phyloP scores from a whole-genome alignment of 2,797 vertebrate genomes.

The Chiloscyllium punctatum region DNA sequence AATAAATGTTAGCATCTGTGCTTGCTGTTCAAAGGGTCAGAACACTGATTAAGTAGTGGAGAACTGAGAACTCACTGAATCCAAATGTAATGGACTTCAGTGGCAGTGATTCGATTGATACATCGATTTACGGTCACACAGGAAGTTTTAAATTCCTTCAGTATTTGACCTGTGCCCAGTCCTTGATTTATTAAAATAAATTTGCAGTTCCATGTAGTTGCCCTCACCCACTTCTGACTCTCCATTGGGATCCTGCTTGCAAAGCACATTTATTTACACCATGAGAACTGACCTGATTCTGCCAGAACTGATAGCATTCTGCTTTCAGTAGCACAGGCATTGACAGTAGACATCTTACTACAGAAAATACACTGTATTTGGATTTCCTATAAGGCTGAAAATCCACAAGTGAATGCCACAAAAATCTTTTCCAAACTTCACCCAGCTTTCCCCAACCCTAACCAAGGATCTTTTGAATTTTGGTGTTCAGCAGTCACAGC shows the following conservation, averaged over 20 bases:
- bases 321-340: not conserved
- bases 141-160: not conserved
- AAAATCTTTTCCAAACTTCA: not conserved
- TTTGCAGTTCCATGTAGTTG: not conserved
- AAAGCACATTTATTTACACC: not conserved
- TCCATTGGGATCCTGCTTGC: not conserved
- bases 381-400: not conserved
- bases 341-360: not conserved
- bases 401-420: not conserved
- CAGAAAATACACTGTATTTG: not conserved
- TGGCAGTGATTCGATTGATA: not conserved
- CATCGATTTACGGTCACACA: not conserved
- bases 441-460: not conserved
- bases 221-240: not conserved
- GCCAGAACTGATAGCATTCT: not conserved
- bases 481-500: not conserved
- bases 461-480: not conserved
- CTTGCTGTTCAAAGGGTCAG: not conserved
- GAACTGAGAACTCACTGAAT: not conserved
- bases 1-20: slow-evolving; percentile 28
- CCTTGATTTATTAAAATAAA: not conserved
- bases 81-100: not conserved
- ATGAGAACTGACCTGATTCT: not conserved
- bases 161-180: not conserved
- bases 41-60: not conserved